Conservation (phyloP, 1,140 invertebrate genomes). For the Danaus melanippus region DNA sequence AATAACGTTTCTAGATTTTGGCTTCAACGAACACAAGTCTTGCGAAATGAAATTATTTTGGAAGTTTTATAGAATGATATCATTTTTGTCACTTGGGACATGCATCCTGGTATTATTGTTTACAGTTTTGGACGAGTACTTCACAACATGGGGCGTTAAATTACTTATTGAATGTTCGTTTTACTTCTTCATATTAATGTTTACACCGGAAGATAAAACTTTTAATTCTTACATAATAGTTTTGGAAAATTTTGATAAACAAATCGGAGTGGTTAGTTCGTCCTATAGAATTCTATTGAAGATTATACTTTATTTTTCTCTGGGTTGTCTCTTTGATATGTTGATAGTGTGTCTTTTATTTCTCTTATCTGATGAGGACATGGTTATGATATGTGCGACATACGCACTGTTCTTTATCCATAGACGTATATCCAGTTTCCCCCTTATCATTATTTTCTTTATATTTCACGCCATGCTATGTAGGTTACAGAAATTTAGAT, state of each 20-base stretch:
- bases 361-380: neutral
- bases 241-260: slow-evolving; percentile 1
- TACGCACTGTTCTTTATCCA: no score
- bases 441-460: slow-evolving; percentile 4
- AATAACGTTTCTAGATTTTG: slow-evolving; percentile 1
- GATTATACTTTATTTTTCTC: slow-evolving; percentile 1
- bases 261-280: neutral
- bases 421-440: neutral
- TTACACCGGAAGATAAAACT: neutral
- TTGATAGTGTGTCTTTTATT: neutral
- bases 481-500: slow-evolving; percentile 2
- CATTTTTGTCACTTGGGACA: no score
- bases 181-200: neutral
- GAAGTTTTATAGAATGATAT: no score
- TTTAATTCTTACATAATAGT: neutral
- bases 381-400: no score
- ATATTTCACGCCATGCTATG: slow-evolving; percentile 1
- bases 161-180: neutral
- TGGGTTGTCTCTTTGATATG: neutral
- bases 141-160: neutral
- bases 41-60: neutral
- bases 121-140: no score
- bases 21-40: slow-evolving; percentile 1
- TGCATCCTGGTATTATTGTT: no score
- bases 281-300: neutral